These are phyloP conservation scores for Chrosomus eos DNA, from an alignment of 2,797 vertebrate genomes.

Conservation along the genomic window DNA sequence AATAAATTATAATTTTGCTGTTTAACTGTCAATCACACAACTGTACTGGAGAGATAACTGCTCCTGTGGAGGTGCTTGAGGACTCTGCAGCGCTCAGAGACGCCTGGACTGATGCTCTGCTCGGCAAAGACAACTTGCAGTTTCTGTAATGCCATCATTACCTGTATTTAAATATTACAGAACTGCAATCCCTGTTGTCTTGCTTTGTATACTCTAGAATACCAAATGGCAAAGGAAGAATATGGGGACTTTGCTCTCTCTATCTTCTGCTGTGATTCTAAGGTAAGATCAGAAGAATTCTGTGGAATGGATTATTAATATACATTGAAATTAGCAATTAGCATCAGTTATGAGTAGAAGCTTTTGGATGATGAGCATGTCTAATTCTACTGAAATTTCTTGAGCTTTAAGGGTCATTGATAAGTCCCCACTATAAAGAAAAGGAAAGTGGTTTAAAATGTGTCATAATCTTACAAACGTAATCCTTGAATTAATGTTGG, in stretches of 20 bases:
- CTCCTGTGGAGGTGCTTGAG: constrained; percentile 40
- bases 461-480: background rate
- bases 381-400: background rate
- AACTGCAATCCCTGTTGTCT: background rate
- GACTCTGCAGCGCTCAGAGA: constrained; percentile 11
- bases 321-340: background rate
- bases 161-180: background rate
- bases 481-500: background rate
- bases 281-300: background rate
- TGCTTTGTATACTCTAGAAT: background rate
- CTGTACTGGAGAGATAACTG: constrained; percentile 48
- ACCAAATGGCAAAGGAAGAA: background rate
- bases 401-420: background rate
- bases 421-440: background rate
- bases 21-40: constrained; percentile 59
- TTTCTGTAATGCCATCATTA: constrained; percentile 32
- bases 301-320: background rate
- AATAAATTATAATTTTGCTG: constrained; percentile 56
- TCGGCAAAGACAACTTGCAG: constrained; percentile 22
- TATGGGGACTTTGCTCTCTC: background rate
- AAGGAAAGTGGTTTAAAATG: background rate
- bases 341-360: background rate
- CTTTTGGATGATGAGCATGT: background rate
- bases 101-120: constrained; percentile 39
- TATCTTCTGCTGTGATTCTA: background rate